Evolutionary conservation across 2,797 vertebrate species (phyloP).

Genomic region (Setipinna tenuifilis): DNA sequence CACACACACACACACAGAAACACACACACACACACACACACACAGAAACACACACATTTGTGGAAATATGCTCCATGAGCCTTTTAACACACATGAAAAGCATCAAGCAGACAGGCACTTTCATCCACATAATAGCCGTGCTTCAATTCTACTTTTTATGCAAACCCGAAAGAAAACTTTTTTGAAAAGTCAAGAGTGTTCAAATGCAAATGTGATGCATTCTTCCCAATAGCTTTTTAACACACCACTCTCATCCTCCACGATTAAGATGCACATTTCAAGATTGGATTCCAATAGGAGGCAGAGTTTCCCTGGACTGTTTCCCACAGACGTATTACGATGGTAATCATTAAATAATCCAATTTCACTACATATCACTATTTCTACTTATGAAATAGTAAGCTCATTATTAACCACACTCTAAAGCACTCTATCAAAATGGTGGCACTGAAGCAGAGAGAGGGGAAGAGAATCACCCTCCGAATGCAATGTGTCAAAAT

Average conservation of each 20-base stretch:
- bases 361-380: background rate
- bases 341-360: background rate
- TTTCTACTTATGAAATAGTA: background rate
- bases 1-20: background rate
- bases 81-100: background rate
- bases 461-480: background rate
- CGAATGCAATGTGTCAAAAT: background rate
- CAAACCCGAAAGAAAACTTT: background rate
- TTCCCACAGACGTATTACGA: background rate
- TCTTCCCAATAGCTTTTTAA: background rate
- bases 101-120: background rate
- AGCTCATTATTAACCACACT: background rate
- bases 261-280: background rate
- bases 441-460: background rate
- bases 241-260: background rate
- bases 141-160: background rate
- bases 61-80: background rate
- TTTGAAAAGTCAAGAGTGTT: background rate
- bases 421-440: background rate
- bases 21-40: background rate
- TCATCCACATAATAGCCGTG: background rate
- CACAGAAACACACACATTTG: background rate
- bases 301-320: background rate
- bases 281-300: background rate
- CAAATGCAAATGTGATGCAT: background rate